Conservation (phyloP, 1,140 invertebrate species). For the Sweltsa coloradensis region DNA sequence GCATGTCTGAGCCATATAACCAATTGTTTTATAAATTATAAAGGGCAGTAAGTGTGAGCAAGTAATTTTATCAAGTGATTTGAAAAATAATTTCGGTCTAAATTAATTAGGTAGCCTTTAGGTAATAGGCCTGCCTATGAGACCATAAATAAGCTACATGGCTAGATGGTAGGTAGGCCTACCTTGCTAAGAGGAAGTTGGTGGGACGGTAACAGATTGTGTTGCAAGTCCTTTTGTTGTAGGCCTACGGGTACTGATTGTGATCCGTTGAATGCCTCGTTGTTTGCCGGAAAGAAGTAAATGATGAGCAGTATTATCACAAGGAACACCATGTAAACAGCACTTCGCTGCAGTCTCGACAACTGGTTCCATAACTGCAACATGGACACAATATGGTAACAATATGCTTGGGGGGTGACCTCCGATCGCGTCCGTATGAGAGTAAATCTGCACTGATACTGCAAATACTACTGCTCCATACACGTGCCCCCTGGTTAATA, state of each 20-base stretch:
- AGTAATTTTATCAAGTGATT: too few species aligned
- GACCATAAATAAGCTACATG: conserved; percentile 20
- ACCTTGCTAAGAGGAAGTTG: neutral
- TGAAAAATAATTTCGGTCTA: too few species aligned
- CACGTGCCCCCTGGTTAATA: too few species aligned
- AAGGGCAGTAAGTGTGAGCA: too few species aligned
- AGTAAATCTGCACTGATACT: too few species aligned
- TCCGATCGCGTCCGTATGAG: neutral
- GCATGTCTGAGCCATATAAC: too few species aligned
- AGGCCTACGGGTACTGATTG: neutral
- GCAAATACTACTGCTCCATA: too few species aligned
- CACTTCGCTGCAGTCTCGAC: conserved; percentile 66
- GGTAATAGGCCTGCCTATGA: neutral
- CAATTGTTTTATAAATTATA: too few species aligned
- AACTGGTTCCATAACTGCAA: conserved; percentile 70
- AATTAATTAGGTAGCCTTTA: neutral
- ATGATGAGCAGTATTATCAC: conserved; percentile 38
- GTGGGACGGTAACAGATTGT: neutral
- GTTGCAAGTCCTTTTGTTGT: neutral
- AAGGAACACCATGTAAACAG: conserved; percentile 46
- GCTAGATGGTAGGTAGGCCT: neutral
- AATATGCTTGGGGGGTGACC: neutral
- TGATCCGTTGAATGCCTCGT: neutral
- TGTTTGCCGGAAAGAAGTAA: conserved; percentile 34
- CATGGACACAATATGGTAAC: conserved; percentile 12